Conservation (phyloP, 2,113 vertebrate genomes). For the Glareola pratincola region DNA sequence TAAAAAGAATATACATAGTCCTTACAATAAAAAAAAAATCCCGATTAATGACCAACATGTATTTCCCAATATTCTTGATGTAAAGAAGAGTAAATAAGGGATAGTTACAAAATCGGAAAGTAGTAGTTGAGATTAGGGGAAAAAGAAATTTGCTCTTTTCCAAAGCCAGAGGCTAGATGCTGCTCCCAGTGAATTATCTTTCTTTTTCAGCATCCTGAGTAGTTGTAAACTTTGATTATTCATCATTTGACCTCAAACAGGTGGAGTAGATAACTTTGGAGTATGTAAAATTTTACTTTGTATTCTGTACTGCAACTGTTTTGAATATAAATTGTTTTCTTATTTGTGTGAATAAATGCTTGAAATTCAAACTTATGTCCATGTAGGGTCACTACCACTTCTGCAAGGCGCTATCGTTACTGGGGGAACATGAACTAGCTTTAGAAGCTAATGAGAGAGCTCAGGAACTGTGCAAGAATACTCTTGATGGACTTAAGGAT, state of each 20-base stretch:
- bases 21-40: neutral
- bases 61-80: neutral
- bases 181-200: neutral
- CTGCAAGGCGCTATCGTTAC: constrained; percentile 84
- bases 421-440: constrained; percentile 79
- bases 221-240: neutral
- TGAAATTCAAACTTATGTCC: neutral
- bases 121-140: neutral
- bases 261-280: accelerated
- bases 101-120: neutral
- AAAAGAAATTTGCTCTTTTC: neutral
- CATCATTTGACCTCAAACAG: neutral
- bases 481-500: constrained; percentile 76
- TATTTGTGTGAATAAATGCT: neutral
- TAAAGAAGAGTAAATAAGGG: neutral
- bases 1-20: neutral
- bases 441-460: constrained; percentile 80
- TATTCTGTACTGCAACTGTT: neutral
- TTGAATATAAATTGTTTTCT: neutral
- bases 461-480: constrained; percentile 72
- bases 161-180: neutral
- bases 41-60: neutral
- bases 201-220: neutral
- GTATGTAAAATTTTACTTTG: neutral
- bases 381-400: constrained; percentile 90